A percentile compares a stretch with the other conserved stretches of the same genome.
These are phyloP conservation scores for Craseonycteris thonglongyai DNA, from an alignment of 2,113 vertebrate species.

Conservation along the genomic window DNA sequence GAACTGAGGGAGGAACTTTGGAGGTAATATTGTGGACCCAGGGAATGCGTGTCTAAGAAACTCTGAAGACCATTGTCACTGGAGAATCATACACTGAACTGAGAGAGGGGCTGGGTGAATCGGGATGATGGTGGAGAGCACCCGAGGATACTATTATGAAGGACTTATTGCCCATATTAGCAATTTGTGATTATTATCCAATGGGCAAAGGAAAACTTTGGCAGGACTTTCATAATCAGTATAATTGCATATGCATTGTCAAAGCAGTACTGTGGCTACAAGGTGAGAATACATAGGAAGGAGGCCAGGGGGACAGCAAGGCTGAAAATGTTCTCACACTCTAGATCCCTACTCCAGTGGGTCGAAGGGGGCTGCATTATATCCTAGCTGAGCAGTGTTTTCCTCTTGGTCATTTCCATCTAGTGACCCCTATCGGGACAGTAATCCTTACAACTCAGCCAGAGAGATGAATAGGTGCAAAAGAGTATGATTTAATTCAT, in stretches of 20 bases:
- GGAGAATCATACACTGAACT: not conserved
- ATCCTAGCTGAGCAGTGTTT: not conserved
- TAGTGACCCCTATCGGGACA: not conserved
- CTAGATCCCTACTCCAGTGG: not conserved
- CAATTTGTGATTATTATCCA: not conserved
- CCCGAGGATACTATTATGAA: not conserved
- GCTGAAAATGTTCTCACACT: not conserved
- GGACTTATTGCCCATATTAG: not conserved
- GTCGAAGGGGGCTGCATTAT: not conserved
- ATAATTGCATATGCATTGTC: not conserved
- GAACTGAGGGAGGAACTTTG: not conserved
- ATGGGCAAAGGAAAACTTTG: not conserved
- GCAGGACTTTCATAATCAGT: not conserved
- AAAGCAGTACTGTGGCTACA: not conserved
- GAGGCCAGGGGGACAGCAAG: not conserved
- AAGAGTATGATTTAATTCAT: not conserved
- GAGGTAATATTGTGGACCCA: not conserved
- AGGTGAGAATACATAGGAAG: not conserved
- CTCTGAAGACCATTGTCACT: not conserved
- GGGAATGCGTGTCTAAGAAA: not conserved
- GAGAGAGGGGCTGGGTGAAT: not conserved
- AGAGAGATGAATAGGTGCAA: not conserved
- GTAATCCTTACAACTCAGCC: not conserved
- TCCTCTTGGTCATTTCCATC: not conserved
- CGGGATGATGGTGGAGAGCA: not conserved